Conservation (phyloP, 2,113 vertebrate species). For the Mustela nigripes region DNA sequence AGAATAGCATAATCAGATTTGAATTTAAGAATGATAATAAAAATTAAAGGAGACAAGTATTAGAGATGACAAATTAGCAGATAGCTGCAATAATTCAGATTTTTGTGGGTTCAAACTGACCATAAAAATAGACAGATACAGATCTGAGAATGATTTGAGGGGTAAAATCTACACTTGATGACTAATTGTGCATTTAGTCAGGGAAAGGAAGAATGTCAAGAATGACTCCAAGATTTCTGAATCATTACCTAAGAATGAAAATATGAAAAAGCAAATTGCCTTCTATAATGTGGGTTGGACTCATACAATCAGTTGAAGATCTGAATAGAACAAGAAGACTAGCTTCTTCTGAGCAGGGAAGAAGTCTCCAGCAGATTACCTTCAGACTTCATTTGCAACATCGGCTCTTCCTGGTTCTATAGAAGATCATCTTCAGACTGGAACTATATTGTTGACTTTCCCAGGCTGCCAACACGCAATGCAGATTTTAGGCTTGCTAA, state of each 20-base stretch:
- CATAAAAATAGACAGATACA: neutral
- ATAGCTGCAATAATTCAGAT: neutral
- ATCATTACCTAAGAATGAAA: neutral
- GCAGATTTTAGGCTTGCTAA: neutral
- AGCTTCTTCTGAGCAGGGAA: neutral
- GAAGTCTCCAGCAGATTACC: neutral
- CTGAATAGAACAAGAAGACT: neutral
- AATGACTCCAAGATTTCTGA: neutral
- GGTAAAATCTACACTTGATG: conserved; percentile 1
- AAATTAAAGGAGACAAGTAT: neutral
- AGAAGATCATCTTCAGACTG: neutral
- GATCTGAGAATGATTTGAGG: conserved; percentile 19
- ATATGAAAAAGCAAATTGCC: neutral
- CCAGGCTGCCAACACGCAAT: neutral
- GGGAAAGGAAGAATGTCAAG: neutral
- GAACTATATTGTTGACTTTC: neutral
- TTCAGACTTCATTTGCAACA: conserved; percentile 18
- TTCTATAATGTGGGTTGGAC: neutral
- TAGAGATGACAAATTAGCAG: neutral
- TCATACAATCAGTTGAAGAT: neutral
- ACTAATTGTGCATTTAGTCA: neutral
- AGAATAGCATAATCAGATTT: neutral
- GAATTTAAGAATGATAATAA: neutral
- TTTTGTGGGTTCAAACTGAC: neutral
- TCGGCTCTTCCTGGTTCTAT: neutral